Evolutionary conservation across 2,888 invertebrate species (phyloP).

Genomic region (Ormyrus pomaceus): DNA sequence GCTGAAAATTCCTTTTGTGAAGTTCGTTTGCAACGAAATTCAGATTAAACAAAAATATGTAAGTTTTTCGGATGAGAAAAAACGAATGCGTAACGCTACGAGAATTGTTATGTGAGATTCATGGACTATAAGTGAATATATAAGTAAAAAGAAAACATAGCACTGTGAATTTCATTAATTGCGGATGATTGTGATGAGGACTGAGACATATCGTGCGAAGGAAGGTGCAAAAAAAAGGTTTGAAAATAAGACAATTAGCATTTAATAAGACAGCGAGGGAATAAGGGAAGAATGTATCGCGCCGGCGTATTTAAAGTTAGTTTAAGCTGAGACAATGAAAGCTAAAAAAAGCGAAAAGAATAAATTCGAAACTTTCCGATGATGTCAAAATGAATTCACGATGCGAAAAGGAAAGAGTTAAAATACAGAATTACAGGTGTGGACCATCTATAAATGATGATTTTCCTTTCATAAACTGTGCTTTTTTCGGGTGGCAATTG

Average conservation of each 20-base stretch:
- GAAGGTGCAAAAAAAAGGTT: slow-evolving; percentile 9
- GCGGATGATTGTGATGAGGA: slow-evolving; percentile 50
- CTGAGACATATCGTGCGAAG: slow-evolving; percentile 47
- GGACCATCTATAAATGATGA: slow-evolving; percentile 41
- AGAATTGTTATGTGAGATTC: slow-evolving; percentile 43
- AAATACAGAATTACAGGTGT: slow-evolving; percentile 18
- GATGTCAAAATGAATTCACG: too few species aligned
- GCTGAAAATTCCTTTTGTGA: slow-evolving; percentile 13
- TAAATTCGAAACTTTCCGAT: not conserved
- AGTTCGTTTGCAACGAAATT: slow-evolving; percentile 50
- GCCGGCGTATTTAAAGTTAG: slow-evolving; percentile 33
- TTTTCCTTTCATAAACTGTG: slow-evolving; percentile 27
- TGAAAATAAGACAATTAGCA: slow-evolving; percentile 32
- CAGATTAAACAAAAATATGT: not conserved
- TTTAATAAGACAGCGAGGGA: not conserved
- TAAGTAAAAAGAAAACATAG: slow-evolving; percentile 19
- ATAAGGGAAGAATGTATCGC: not conserved
- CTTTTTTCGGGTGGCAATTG: slow-evolving; percentile 22
- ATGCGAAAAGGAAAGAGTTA: not conserved
- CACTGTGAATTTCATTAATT: slow-evolving; percentile 51
- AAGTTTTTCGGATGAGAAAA: slow-evolving; percentile 15
- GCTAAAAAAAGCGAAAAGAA: slow-evolving; percentile 12
- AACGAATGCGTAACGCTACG: slow-evolving; percentile 21
- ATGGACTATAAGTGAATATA: slow-evolving; percentile 2
- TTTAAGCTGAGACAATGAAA: slow-evolving; percentile 18